Base-by-base conservation (phyloP, 2,888 invertebrate species). In the Thalpophila matura region DNA sequence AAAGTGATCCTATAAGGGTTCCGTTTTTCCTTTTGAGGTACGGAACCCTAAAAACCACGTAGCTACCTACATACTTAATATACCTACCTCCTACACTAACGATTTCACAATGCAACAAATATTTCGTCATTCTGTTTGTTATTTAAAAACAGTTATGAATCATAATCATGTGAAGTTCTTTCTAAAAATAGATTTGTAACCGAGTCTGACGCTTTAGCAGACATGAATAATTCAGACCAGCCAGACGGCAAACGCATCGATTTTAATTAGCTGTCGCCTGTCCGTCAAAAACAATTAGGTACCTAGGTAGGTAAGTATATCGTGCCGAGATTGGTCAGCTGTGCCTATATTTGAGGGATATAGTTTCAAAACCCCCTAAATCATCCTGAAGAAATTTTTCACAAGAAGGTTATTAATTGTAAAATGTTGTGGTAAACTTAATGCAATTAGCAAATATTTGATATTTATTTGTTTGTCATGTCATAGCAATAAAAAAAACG, bases 171-270 rank as follows among this genome's bases (percentile, higher is more conserved):
- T 33, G n/a, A 31, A 33, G 40, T 43, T 43, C 12, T 29, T 14
- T 33, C 67, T 67, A 50, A 37, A 50, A 72, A 65, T 60, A 71
- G 58, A 43, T 22, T 38, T 4, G 45, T 61, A 46, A 35, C 46
- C n/a, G n/a, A n/a, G n/a, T n/a, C n/a, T 31, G 53, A 53, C 50
- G 43, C 33, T 33, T 64, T 62, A 51, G 58, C 62, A 77, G 68
- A 73, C 58, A 10, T 37, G 9, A 9, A 10, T 12, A 12, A 35
- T 12, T 37, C 26, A 61, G 18, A 33, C 38, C 22, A 35, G 24
- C 14, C 42, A 16, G 4, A 31, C n/a, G n/a, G n/a, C 50, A 59
- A 47, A 59, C 56, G 38, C 14, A 10, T 3, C 16, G 26, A 9
- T 24, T 29, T 67, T 31, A 55, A 42, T 54, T 40, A 53, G 33